A percentile compares a stretch with the other conserved stretches of the same genome.
Conservation (phyloP, 2,888 invertebrate genomes). For the Tryphoninae sp. region DNA sequence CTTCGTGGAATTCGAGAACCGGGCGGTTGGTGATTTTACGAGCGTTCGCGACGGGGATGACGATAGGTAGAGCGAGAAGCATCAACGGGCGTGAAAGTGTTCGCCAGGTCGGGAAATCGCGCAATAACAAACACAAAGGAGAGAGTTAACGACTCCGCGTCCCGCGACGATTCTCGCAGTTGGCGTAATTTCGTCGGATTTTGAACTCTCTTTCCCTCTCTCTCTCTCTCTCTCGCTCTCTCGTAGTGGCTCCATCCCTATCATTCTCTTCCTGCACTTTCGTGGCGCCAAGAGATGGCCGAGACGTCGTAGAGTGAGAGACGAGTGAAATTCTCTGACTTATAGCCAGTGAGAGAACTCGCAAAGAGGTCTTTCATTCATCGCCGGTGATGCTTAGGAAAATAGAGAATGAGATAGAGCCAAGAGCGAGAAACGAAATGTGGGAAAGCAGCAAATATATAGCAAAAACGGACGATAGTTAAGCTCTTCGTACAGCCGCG, state of each 20-base stretch:
- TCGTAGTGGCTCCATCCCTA: constrained; percentile 11
- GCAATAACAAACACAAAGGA: constrained; percentile 67
- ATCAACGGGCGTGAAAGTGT: constrained; percentile 18
- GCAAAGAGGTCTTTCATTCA: constrained; percentile 55
- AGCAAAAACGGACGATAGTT: neutral
- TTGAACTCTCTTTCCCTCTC: constrained; percentile 45
- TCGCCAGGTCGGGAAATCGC: constrained; percentile 44
- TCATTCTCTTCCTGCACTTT: constrained; percentile 18
- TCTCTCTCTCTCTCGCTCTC: constrained; percentile 41
- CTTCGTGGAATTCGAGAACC: constrained; percentile 43
- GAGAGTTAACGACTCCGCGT: constrained; percentile 47
- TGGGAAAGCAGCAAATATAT: neutral
- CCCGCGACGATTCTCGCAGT: constrained; percentile 49
- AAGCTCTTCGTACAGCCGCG: neutral
- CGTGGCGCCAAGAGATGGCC: constrained; percentile 12
- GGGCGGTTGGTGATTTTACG: constrained; percentile 53
- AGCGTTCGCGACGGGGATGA: constrained; percentile 17
- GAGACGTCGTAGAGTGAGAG: constrained; percentile 64
- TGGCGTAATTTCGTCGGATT: constrained; percentile 67
- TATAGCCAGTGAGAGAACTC: constrained; percentile 39
- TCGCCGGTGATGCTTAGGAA: constrained; percentile 22
- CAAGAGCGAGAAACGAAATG: neutral
- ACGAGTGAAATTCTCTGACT: constrained; percentile 51
- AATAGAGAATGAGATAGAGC: neutral
- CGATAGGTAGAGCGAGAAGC: neutral